Conservation (phyloP, 1,140 invertebrate genomes). For the Berghia stephanieae region DNA sequence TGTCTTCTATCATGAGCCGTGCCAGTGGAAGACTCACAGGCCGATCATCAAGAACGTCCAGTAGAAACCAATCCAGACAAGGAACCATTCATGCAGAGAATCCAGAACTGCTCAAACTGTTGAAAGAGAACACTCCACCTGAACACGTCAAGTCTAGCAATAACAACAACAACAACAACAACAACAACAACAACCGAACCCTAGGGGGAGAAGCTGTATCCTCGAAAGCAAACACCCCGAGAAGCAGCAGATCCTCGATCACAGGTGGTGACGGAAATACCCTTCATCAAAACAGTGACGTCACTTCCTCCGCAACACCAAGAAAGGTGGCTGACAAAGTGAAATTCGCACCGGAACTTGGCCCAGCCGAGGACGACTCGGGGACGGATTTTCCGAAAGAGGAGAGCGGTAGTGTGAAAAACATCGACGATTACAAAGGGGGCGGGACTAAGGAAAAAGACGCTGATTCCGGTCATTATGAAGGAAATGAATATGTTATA, state of each 20-base stretch:
- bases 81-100: slow-evolving; percentile 21
- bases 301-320: too few species aligned
- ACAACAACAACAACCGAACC: background rate
- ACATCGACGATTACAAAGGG: too few species aligned
- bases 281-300: too few species aligned
- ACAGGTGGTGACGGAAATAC: too few species aligned
- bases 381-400: too few species aligned
- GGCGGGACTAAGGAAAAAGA: too few species aligned
- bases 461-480: background rate
- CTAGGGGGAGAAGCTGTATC: too few species aligned
- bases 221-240: background rate
- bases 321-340: background rate
- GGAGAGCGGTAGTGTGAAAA: too few species aligned
- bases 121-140: background rate
- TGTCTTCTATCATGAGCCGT: slow-evolving; percentile 14
- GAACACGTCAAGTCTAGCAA: background rate
- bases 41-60: too few species aligned
- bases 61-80: background rate
- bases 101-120: slow-evolving; percentile 5
- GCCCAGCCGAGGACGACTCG: too few species aligned
- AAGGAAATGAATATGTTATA: background rate
- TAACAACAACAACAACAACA: background rate
- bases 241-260: background rate
- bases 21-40: background rate
- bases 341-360: background rate